phyloP scores from a whole-genome alignment of 64 coral and sea anemone genomes.

The Acropora yongei region DNA sequence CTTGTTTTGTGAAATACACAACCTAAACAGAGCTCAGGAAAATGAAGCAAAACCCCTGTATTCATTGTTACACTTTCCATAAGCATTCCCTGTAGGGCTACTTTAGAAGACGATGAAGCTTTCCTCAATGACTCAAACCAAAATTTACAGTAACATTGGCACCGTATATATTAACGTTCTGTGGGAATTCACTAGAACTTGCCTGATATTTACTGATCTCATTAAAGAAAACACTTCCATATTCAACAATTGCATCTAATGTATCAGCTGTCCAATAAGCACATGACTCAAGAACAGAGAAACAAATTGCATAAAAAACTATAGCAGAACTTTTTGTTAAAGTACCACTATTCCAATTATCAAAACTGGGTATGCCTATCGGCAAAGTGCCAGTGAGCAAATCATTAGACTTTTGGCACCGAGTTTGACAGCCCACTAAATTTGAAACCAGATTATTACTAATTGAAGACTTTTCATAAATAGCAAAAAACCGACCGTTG shows the following conservation, averaged over 20 bases:
- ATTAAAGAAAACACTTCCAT: conserved; percentile 10
- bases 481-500: conserved; percentile 50
- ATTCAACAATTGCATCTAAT: conserved; percentile 1
- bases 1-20: conserved; percentile 10
- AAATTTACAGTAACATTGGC: conserved; percentile 27
- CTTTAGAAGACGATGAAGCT: background rate
- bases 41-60: conserved; percentile 29
- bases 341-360: background rate
- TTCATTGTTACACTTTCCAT: background rate
- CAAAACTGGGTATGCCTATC: background rate
- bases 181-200: background rate
- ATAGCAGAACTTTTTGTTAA: conserved; percentile 28
- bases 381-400: background rate
- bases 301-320: conserved; percentile 23
- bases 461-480: conserved; percentile 13
- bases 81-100: background rate
- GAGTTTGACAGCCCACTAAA: background rate
- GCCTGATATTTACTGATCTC: background rate
- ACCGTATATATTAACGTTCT: conserved; percentile 11
- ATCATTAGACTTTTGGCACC: background rate
- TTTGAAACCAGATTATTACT: background rate
- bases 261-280: conserved; percentile 26
- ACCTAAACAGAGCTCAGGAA: conserved; percentile 11
- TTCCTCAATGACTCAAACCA: background rate
- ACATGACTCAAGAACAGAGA: conserved; percentile 22